These are phyloP conservation scores for Thunnus albacares DNA, from an alignment of 2,797 vertebrate genomes.

Conservation along the genomic window DNA sequence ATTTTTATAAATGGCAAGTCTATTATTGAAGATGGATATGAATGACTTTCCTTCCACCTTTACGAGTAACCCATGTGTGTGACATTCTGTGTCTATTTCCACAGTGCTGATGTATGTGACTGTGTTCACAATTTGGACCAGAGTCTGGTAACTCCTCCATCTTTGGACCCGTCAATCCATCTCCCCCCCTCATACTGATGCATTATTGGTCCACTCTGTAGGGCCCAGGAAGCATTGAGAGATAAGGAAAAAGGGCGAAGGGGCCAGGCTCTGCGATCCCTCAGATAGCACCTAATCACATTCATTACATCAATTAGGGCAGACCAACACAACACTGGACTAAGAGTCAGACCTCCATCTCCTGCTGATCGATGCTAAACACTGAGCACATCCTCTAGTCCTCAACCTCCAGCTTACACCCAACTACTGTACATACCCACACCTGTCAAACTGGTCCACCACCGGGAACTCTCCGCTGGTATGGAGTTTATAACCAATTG, in stretches of 20 bases:
- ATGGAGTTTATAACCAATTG: not conserved
- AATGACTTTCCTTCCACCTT: not conserved
- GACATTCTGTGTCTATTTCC: not conserved
- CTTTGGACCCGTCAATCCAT: conserved; percentile 45
- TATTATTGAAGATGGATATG: not conserved
- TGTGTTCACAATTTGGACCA: conserved; percentile 2
- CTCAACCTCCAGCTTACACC: conserved; percentile 41
- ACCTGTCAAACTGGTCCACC: conserved; percentile 8
- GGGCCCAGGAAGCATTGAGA: conserved; percentile 81
- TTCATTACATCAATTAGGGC: conserved; percentile 88
- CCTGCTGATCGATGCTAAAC: conserved; percentile 76
- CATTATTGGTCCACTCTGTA: conserved; percentile 73
- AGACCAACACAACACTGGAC: conserved; percentile 67
- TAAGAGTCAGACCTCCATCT: conserved; percentile 71
- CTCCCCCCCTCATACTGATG: conserved; percentile 57
- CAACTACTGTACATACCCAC: conserved; percentile 1
- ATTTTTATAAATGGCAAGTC: not conserved
- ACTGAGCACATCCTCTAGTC: conserved; percentile 60
- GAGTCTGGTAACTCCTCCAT: conserved; percentile 35
- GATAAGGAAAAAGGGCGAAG: conserved; percentile 78
- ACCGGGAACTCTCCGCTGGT: not conserved
- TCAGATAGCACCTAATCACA: conserved; percentile 87
- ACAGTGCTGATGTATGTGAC: not conserved
- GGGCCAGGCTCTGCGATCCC: conserved; percentile 79
- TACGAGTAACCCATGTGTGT: not conserved